phyloP scores from a whole-genome alignment of 1,140 invertebrate genomes.

The Caerostris extrusa region DNA sequence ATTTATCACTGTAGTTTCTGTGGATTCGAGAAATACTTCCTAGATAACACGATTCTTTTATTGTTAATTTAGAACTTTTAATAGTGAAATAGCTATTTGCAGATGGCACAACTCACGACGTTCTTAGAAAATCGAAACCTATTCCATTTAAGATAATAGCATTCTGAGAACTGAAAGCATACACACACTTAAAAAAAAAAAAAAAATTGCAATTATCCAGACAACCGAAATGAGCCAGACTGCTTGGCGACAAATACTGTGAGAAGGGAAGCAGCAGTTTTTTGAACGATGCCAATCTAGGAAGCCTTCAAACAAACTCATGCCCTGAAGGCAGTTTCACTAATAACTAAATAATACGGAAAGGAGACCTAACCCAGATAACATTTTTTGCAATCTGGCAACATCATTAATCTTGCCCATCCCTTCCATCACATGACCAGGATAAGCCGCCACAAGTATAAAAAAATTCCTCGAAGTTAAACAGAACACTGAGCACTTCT shows the following conservation, averaged over 20 bases:
- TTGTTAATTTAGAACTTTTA: slow-evolving; percentile 30
- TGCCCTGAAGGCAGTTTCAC: not conserved
- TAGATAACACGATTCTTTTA: not conserved
- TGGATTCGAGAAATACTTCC: not conserved
- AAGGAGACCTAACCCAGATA: not conserved
- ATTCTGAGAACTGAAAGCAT: not conserved
- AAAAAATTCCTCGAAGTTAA: not conserved
- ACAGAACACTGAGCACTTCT: not conserved
- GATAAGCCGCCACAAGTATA: not conserved
- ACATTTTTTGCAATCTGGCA: not conserved
- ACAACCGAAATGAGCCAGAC: slow-evolving; percentile 62
- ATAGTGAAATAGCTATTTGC: slow-evolving; percentile 6
- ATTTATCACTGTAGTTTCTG: too few relatives aligned
- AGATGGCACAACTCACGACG: not conserved
- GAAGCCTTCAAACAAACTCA: not conserved
- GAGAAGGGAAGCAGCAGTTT: not conserved
- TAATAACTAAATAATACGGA: not conserved
- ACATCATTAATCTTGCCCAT: not conserved
- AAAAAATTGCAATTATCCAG: not conserved
- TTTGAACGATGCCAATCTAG: slow-evolving; percentile 40
- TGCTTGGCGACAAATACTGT: slow-evolving; percentile 45
- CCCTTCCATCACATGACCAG: not conserved
- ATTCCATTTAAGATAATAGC: not conserved
- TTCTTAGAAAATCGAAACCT: slow-evolving; percentile 37
- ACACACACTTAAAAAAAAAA: not conserved